Percentiles rank a stretch among this genome's conserved stretches.
phyloP scores from a whole-genome alignment of 35 echinoderm and acorn worm species.

The Amphiura filiformis region DNA sequence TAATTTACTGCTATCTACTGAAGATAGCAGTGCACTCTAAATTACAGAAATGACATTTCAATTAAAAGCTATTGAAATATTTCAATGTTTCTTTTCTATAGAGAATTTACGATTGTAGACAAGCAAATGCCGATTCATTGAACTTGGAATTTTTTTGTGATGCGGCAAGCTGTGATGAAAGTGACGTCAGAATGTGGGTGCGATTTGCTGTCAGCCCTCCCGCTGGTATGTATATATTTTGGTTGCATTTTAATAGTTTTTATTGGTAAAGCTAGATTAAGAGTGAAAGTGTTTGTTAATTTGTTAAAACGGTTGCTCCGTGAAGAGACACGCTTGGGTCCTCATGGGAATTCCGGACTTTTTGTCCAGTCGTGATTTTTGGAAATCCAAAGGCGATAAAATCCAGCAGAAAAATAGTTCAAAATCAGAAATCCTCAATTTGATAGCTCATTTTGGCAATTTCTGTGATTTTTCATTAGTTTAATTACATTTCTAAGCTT shows the following conservation, averaged over 20 bases:
- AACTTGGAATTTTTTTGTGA: constrained; percentile 74
- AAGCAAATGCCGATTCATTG: constrained; percentile 47
- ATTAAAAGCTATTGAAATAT: neutral
- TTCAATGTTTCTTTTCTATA: constrained; percentile 1
- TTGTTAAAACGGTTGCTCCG: neutral
- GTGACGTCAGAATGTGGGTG: constrained; percentile 59
- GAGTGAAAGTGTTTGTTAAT: too few relatives aligned
- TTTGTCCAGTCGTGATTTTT: too few relatives aligned
- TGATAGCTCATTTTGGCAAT: too few relatives aligned
- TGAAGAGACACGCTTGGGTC: too few relatives aligned
- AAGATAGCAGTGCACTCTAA: too few relatives aligned
- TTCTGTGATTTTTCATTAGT: too few relatives aligned
- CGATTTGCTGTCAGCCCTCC: constrained; percentile 68
- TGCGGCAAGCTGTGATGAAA: constrained; percentile 69
- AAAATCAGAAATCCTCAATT: too few relatives aligned
- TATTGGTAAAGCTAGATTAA: too few relatives aligned
- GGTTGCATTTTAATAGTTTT: too few relatives aligned
- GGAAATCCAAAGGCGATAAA: too few relatives aligned
- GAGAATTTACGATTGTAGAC: constrained; percentile 70
- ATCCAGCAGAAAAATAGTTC: too few relatives aligned
- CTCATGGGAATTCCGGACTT: neutral
- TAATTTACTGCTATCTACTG: neutral
- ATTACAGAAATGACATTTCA: neutral
- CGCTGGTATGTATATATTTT: constrained; percentile 65
- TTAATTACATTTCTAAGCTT: too few relatives aligned